Conservation (phyloP, 2,113 vertebrate species). For the Sialia sialis region DNA sequence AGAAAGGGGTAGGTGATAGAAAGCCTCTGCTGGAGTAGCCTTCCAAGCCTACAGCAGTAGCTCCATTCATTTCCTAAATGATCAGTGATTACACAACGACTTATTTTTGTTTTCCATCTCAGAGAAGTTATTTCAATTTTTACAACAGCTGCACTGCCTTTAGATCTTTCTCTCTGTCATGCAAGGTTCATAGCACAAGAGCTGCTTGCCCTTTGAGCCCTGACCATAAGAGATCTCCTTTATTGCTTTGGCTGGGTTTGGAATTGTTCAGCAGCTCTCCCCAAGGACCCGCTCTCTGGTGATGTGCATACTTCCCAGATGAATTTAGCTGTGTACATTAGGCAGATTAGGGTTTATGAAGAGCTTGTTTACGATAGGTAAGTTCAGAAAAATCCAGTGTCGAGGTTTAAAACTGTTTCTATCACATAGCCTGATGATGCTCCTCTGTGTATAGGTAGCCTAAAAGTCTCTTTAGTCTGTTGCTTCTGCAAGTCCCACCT, state of each 20-base stretch:
- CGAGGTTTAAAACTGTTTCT: background rate
- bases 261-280: background rate
- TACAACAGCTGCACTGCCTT: background rate
- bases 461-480: background rate
- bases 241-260: background rate
- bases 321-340: background rate
- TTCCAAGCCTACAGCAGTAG: background rate
- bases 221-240: background rate
- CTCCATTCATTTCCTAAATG: background rate
- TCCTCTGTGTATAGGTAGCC: background rate
- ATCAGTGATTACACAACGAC: rapidly evolving
- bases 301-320: rapidly evolving
- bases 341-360: background rate
- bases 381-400: background rate
- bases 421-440: rapidly evolving
- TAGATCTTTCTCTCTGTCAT: background rate
- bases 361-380: background rate
- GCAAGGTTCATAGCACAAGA: background rate
- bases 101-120: background rate
- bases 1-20: background rate
- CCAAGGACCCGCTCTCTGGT: background rate
- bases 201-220: background rate
- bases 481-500: background rate
- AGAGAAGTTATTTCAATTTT: background rate
- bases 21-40: background rate